Evolutionary conservation across 1,140 invertebrate genomes (phyloP).

Genomic region (Hyles vespertilio): DNA sequence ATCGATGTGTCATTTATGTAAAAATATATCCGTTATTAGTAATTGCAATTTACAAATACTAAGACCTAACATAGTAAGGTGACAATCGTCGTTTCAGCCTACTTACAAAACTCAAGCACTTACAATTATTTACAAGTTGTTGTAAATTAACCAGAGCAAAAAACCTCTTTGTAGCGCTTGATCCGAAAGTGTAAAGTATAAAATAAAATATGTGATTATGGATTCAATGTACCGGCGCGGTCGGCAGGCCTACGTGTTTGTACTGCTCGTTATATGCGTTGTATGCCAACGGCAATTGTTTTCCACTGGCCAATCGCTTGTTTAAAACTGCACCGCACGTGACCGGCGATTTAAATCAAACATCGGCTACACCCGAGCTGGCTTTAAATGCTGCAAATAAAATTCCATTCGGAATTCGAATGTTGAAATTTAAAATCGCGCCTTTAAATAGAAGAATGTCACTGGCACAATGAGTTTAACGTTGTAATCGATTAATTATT

Average conservation of each 20-base stretch:
- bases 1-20: too few species aligned
- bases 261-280: constrained; percentile 4
- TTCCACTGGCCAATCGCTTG: constrained; percentile 21
- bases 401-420: too few species aligned
- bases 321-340: constrained; percentile 22
- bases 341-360: constrained; percentile 17
- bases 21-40: too few species aligned
- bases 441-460: neutral
- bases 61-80: too few species aligned
- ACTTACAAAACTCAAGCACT: too few species aligned
- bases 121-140: too few species aligned
- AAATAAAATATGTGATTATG: constrained; percentile 28
- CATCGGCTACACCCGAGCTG: neutral
- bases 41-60: too few species aligned
- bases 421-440: too few species aligned
- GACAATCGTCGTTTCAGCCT: too few species aligned
- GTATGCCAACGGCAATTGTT: constrained; percentile 15
- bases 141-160: too few species aligned
- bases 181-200: constrained; percentile 16
- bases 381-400: too few species aligned
- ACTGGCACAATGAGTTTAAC: neutral
- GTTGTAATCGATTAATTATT: neutral
- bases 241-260: constrained; percentile 12
- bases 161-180: too few species aligned
- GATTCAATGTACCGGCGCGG: neutral